Evolutionary conservation across 64 coral and sea anemone genomes (phyloP), one percentile per base, ranked within the genome.

Genomic region (Dendrophyllia cribrosa): DNA sequence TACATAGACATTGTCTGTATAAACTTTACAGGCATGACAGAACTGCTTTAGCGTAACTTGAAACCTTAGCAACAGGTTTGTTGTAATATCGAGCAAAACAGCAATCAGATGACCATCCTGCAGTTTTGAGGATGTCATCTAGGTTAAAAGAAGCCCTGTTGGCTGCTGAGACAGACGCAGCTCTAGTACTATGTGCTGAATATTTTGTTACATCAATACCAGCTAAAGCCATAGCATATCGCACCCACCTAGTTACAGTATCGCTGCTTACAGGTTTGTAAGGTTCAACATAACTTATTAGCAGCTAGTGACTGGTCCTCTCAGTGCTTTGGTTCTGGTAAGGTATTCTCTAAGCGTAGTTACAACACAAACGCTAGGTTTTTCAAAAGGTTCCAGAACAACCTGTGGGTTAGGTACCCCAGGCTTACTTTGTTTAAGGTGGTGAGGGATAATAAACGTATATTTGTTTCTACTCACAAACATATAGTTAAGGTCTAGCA

Each of bases 91-190:
- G 70, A 45, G 70, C 67, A 88, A 88, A 89, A 11, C 72, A 77
- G 59, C 60, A 51, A 61, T 74, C 87, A 89, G 74, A 89, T 66
- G 72, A 44, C 87, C 87, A 89, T 14, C 87, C 74, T 77, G 87
- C 87, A 64, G 21, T 89, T 51, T 44, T 13, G 25, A 89, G 8
- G 48, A 89, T 88, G 59, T 89, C 72, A 77, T 79, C 16, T 63
- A 89, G 16, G 43, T 74, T 63, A 11, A 75, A 58, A 89, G 45
- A 47, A 64, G 72, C 87, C 50, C 87, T 77, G 58, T 16, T 89
- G 47, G 74, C 87, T 58, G 56, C 43, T 62, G 74, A 89, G 48
- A 66, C 59, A 77, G 87, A 89, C 26, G 74, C 74, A 44, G 87
- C 72, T 66, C 87, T 89, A 0, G 74, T 79, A 63, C 87, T 89